A percentile compares a stretch with the other conserved stretches of the same genome.
Evolutionary conservation across 2,797 vertebrate species (phyloP).

Genomic region (Myotis myotis): DNA sequence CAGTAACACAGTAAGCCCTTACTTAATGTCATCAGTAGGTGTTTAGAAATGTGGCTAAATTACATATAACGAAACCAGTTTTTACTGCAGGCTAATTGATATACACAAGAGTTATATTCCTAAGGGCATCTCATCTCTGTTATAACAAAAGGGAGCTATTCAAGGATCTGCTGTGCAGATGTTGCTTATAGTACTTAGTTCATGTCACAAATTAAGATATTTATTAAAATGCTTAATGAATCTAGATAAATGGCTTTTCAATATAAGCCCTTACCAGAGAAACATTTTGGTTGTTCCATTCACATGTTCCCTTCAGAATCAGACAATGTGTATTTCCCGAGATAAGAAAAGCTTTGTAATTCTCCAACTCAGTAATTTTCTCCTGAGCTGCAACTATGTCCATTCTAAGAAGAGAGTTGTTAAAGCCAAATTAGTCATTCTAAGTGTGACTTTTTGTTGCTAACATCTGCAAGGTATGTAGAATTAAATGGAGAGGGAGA

Average conservation of each 20-base stretch:
- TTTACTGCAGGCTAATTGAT: neutral
- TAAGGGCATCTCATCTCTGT: neutral
- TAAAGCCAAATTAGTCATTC: conserved; percentile 24
- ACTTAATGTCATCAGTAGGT: neutral
- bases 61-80: neutral
- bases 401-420: conserved; percentile 29
- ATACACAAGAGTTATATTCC: neutral
- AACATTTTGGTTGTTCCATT: neutral
- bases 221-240: conserved; percentile 33
- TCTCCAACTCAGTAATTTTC: conserved; percentile 27
- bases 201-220: neutral
- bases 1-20: neutral
- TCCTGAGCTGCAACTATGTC: neutral
- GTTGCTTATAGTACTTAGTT: neutral
- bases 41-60: neutral
- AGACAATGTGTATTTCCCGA: conserved; percentile 47
- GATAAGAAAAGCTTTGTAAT: conserved; percentile 52
- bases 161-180: neutral
- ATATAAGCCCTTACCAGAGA: neutral
- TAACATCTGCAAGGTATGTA: neutral
- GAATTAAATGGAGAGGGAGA: neutral
- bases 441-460: neutral
- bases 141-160: neutral
- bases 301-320: neutral
- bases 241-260: conserved; percentile 22